Conservation (phyloP, 1,140 invertebrate genomes). For the Drosophila fuyamai region DNA sequence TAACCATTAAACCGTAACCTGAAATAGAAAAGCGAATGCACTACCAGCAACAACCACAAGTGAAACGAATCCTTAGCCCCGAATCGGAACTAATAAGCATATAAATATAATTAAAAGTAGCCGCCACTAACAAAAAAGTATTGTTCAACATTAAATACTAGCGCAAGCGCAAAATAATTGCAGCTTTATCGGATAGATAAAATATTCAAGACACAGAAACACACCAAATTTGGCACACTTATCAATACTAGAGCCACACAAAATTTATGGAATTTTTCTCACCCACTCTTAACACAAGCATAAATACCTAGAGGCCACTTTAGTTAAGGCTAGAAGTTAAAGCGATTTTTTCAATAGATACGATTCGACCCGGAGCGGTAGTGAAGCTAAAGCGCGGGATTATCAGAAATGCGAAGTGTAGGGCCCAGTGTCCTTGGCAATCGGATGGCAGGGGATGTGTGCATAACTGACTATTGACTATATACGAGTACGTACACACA, state of each 20-base stretch:
- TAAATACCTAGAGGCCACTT: conserved; percentile 63
- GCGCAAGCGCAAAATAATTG: conserved; percentile 39
- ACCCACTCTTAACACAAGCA: conserved; percentile 5
- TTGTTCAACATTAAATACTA: conserved; percentile 51
- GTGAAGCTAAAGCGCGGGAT: conserved; percentile 9
- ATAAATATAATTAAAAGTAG: conserved; percentile 30
- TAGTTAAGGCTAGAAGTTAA: conserved; percentile 60
- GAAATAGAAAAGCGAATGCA: conserved; percentile 35
- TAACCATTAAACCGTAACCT: conserved; percentile 17
- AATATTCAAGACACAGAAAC: conserved; percentile 20
- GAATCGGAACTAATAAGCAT: conserved; percentile 33
- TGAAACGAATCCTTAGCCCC: conserved; percentile 44
- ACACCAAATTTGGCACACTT: conserved; percentile 25
- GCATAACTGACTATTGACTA: conserved; percentile 64
- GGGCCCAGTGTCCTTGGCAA: conserved; percentile 4
- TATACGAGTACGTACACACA: conserved; percentile 36
- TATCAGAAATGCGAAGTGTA: conserved; percentile 36
- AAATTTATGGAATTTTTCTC: conserved; percentile 34
- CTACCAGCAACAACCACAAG: conserved; percentile 44
- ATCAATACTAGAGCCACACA: conserved; percentile 12
- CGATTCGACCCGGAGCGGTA: conserved; percentile 17
- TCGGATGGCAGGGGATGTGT: conserved; percentile 27
- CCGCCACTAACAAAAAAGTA: conserved; percentile 39
- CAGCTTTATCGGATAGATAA: conserved; percentile 41
- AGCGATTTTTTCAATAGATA: conserved; percentile 28